Evolutionary conservation across 2,888 invertebrate species (phyloP), one percentile per base, ranked within the genome.

Genomic region (Anthophora plumipes): DNA sequence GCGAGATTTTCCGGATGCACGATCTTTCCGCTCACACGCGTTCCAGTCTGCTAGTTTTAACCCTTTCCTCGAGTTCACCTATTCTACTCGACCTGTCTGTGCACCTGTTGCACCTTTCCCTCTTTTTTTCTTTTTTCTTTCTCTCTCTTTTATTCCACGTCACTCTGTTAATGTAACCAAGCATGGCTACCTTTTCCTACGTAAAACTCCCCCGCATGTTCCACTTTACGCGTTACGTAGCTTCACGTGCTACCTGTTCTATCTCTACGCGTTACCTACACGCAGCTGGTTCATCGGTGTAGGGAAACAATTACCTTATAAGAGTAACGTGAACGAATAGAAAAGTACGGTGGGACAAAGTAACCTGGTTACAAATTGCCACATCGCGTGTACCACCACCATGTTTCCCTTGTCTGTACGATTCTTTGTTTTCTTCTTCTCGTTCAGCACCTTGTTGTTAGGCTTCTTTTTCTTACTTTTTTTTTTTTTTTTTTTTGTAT

Each of bases 291-390:
- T 14, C 2, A 25, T 25, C 25, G 14, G 14, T 17, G n/a, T 12
- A 11, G 0, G 37, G 12, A 3, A n/a, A n/a, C n/a, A n/a, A 57
- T 20, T 37, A 17, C 1, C 41, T 22, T 84, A 78, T 73, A 78
- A 78, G 78, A 82, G 84, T 80, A 72, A 37, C 57, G 68, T 22
- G 25, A 61, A 46, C n/a, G 69, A 59, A 48, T n/a, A 20, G 39
- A 43, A 17, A 1, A 48, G 69, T 12, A 57, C 20, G 31, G 46
- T n/a, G 57, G 48, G n/a, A 57, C 64, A 25, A 12, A 75, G 73
- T 77, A 88, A 83, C 81, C 85, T 84, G 84, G 78, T 88, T 89
- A 90, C 88, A 90, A 90, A 90, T 90, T 86, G 86, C 86, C 79
- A 83, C 84, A 87, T 90, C 84, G 89, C 90, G 87, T 90, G 90